Base-by-base conservation (phyloP, 2,113 vertebrate species). In the Antechinus stuartii region DNA sequence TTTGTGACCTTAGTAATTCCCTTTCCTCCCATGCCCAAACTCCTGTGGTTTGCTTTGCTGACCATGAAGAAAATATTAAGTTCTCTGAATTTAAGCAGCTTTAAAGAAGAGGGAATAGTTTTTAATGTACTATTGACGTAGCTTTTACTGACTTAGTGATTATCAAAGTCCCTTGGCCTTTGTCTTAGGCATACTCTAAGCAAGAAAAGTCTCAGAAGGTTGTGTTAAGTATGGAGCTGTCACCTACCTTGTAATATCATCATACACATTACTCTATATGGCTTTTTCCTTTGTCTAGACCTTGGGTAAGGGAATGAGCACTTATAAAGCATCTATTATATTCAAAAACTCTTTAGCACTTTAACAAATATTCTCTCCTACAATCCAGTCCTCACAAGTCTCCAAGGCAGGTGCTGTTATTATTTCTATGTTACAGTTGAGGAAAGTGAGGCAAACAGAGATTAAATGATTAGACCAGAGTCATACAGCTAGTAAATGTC, bases 1-100 rank as follows among this genome's bases (percentile, higher is more conserved):
- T 84, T 84, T 84, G 68, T 84, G 68, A 84, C n/a, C n/a, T 84
- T 84, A 84, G 68, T 84, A 84, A 84, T 42, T 84, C 68, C 35
- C 68, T 76, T 19, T 42, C n/a, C 68, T 84, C 68, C n/a, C 35
- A 84, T 42, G 6, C 68, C 19, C 8, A n/a, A 84, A n/a, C 16
- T 84, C 68, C 16, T 84, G 6, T 42, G n/a, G 5, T 84, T 84
- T 22, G 35, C 68, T 84, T 23, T 84, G 68, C n/a, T 84, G 68
- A 19, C n/a, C n/a, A 42, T 23, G 16, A 84, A n/a, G 68, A 84
- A 84, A 42, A n/a, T 23, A 84, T 84, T 84, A 84, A 7, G 19
- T 42, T 84, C n/a, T 84, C 2, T 84, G n/a, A 84, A 23, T 5
- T 84, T 19, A 42, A 84, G 6, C 35, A 42, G 5, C 68, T 84